Conservation (phyloP, 1,140 invertebrate genomes). For the Aphis craccivora region DNA sequence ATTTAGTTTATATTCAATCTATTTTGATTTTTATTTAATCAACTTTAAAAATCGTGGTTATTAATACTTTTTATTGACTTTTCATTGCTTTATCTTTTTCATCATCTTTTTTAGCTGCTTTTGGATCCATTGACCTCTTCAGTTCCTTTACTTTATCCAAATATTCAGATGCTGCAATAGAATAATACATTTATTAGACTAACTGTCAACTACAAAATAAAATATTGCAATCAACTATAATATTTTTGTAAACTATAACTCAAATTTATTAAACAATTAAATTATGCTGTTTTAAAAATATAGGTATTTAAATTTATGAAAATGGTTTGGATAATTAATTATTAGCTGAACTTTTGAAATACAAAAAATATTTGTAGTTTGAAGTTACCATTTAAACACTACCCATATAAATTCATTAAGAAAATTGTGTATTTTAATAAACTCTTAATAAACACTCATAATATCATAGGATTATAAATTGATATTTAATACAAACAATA, state of each 20-base stretch:
- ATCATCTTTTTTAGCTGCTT: not conserved
- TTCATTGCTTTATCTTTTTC: not conserved
- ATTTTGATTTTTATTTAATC: not conserved
- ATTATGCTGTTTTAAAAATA: not conserved
- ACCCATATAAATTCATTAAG: not conserved
- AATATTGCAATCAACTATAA: not conserved
- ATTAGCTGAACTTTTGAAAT: not conserved
- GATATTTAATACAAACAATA: not conserved
- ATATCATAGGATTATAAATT: not conserved
- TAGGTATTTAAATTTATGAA: not conserved
- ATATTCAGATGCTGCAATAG: not conserved
- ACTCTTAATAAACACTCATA: not conserved
- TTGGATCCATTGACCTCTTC: not conserved
- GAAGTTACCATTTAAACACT: too few species aligned
- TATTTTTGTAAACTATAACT: not conserved
- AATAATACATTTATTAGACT: not conserved
- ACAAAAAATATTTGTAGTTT: not conserved
- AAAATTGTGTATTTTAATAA: not conserved
- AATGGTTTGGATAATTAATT: not conserved
- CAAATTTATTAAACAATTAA: not conserved
- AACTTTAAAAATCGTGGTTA: not conserved
- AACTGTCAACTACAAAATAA: not conserved
- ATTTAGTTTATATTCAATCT: not conserved
- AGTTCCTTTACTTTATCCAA: not conserved
- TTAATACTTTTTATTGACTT: not conserved